Evolutionary conservation across 1,140 invertebrate species (phyloP).

Genomic region (Bombus picipes): DNA sequence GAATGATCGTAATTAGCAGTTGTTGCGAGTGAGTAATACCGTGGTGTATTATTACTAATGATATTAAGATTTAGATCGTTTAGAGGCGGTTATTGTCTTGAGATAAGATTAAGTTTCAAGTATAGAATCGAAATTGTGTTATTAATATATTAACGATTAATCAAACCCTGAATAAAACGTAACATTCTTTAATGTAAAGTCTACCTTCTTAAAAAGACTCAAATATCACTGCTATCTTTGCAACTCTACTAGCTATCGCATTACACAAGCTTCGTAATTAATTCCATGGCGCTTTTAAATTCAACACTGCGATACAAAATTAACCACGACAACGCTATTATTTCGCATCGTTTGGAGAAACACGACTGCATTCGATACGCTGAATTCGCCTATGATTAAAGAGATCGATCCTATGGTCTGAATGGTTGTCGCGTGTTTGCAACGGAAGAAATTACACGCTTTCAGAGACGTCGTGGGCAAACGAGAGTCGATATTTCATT

Average conservation of each 20-base stretch:
- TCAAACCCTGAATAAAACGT: background rate
- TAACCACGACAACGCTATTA: background rate
- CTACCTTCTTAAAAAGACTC: background rate
- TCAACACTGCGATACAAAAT: background rate
- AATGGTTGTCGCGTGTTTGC: background rate
- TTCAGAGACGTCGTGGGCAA: constrained; percentile 14
- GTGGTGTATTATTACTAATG: background rate
- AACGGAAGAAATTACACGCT: background rate
- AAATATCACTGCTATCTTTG: background rate
- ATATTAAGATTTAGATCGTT: too few relatives aligned
- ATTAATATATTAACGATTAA: too few relatives aligned
- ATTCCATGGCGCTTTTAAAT: background rate
- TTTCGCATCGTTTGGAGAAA: background rate
- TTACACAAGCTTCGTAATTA: constrained; percentile 1
- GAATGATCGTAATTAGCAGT: background rate
- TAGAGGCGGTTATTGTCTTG: too few relatives aligned
- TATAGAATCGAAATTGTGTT: too few relatives aligned
- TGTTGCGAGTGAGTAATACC: too few relatives aligned
- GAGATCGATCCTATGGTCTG: background rate
- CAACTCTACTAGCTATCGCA: background rate
- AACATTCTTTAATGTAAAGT: background rate
- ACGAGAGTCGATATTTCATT: constrained; percentile 43
- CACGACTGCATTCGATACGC: background rate
- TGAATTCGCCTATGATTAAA: background rate
- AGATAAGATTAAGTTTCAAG: too few relatives aligned